Conservation (phyloP, 2,888 invertebrate species). For the Rhagonycha lutea region DNA sequence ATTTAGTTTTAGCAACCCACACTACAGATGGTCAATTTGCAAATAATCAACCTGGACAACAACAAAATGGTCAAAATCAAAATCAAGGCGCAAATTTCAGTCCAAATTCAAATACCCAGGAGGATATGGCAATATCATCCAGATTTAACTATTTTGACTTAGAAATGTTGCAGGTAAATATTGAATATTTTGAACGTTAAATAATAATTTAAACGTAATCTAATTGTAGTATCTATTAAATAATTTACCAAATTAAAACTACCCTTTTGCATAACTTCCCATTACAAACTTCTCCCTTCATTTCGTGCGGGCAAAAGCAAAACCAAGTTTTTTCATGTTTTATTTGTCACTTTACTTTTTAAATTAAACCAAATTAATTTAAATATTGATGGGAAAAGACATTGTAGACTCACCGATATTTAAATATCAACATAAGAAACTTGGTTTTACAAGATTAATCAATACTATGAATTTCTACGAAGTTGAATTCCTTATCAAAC, state of each 20-base stretch:
- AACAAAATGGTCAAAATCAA: not conserved
- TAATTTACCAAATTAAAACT: too few relatives aligned
- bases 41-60: not conserved
- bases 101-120: not conserved
- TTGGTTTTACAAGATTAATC: too few relatives aligned
- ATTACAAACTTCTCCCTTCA: too few relatives aligned
- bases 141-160: conserved; percentile 50
- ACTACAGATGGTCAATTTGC: not conserved
- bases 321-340: too few relatives aligned
- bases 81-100: not conserved
- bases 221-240: too few relatives aligned
- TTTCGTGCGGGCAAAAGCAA: too few relatives aligned
- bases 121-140: conserved; percentile 8
- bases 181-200: not conserved
- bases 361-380: not conserved
- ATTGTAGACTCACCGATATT: not conserved
- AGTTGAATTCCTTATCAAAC: too few relatives aligned
- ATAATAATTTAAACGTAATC: too few relatives aligned
- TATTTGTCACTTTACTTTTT: too few relatives aligned
- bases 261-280: too few relatives aligned
- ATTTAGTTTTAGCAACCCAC: conserved; percentile 2
- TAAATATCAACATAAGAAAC: not conserved
- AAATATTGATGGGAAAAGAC: not conserved
- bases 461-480: too few relatives aligned
- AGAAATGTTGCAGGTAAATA: conserved; percentile 47